phyloP scores from a whole-genome alignment of 2,797 vertebrate genomes.

The Stomatorhinus walkeri region DNA sequence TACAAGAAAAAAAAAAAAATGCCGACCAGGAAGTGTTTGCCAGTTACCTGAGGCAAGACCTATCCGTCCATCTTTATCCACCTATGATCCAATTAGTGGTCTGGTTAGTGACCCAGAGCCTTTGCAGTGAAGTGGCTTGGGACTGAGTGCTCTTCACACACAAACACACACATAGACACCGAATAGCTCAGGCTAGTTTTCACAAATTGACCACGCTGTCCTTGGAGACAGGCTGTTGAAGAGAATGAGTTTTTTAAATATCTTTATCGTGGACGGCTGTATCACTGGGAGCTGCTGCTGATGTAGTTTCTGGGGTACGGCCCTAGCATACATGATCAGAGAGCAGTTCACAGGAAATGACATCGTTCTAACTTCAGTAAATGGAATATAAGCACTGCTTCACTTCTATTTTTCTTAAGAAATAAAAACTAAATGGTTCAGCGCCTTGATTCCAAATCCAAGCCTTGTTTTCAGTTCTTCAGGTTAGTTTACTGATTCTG shows the following conservation, averaged over 20 bases:
- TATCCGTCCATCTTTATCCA: not conserved
- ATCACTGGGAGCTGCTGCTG: not conserved
- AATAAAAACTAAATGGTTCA: not conserved
- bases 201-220: not conserved
- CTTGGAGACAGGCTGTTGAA: not conserved
- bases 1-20: not conserved
- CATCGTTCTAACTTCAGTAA: not conserved
- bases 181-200: not conserved
- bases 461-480: not conserved
- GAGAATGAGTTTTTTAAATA: not conserved
- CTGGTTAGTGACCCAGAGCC: conserved; percentile 6
- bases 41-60: not conserved
- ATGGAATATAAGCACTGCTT: not conserved
- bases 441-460: not conserved
- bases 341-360: not conserved
- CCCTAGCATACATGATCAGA: not conserved
- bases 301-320: not conserved
- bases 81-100: not conserved
- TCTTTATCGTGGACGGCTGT: not conserved
- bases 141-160: not conserved
- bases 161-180: not conserved
- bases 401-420: not conserved
- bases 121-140: not conserved
- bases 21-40: not conserved
- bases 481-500: not conserved